A percentile compares a stretch with the other conserved stretches of the same genome.
phyloP scores from a whole-genome alignment of 1,140 invertebrate genomes.

The Andricus grossulariae region DNA sequence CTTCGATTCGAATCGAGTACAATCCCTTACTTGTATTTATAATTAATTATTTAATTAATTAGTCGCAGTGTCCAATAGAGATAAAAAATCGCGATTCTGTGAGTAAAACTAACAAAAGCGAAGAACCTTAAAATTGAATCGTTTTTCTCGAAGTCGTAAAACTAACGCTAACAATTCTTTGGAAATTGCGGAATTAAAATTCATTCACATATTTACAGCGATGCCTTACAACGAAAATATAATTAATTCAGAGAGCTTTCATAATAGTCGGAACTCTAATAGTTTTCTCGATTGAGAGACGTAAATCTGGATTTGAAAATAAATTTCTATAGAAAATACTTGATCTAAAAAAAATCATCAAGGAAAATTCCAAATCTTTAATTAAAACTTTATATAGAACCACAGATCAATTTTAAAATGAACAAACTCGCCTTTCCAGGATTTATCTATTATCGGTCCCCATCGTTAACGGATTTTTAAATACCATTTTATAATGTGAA shows the following conservation, averaged over 20 bases:
- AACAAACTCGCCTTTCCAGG: background rate
- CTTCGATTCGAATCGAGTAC: background rate
- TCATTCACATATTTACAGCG: constrained; percentile 54
- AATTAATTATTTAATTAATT: background rate
- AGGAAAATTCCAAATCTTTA: background rate
- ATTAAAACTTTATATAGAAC: background rate
- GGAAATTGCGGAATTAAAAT: constrained; percentile 26
- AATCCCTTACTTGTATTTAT: background rate
- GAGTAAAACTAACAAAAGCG: background rate
- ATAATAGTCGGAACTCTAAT: constrained; percentile 36
- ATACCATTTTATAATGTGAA: constrained; percentile 6
- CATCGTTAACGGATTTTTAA: background rate
- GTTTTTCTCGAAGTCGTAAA: background rate
- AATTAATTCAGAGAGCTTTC: constrained; percentile 38
- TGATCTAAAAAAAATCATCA: constrained; percentile 39
- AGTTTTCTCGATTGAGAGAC: constrained; percentile 40
- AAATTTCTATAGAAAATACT: constrained; percentile 10
- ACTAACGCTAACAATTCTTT: constrained; percentile 21
- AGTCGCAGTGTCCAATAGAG: background rate
- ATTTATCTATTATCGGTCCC: background rate
- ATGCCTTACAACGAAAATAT: constrained; percentile 40
- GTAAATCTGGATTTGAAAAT: constrained; percentile 34
- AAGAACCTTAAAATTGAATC: background rate
- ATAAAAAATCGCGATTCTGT: background rate
- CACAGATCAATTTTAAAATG: no score